Percentiles rank a stretch among this genome's conserved stretches.
These are phyloP conservation scores for Microctonus hyperodae DNA, from an alignment of 2,888 invertebrate genomes.

Conservation along the genomic window DNA sequence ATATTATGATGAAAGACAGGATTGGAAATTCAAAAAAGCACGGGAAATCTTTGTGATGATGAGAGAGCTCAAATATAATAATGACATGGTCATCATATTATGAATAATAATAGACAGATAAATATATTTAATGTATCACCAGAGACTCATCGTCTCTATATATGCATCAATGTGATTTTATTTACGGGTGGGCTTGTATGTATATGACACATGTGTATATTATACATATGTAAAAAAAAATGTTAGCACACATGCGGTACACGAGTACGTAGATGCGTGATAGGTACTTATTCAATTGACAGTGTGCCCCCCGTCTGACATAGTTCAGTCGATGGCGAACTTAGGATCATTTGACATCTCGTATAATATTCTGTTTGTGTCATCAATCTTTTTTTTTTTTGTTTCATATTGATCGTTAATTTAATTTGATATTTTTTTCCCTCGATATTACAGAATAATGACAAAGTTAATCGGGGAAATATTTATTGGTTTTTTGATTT, in stretches of 20 bases:
- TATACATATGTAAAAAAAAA: constrained; percentile 22
- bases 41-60: neutral
- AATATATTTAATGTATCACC: constrained; percentile 5
- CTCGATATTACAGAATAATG: no score
- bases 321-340: constrained; percentile 60
- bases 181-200: constrained; percentile 1
- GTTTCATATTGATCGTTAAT: neutral
- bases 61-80: no score
- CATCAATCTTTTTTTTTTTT: constrained; percentile 2
- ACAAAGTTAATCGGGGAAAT: no score
- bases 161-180: constrained; percentile 3
- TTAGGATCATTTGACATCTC: constrained; percentile 53
- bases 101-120: neutral
- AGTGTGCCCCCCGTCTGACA: constrained; percentile 56
- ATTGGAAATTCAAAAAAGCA: neutral
- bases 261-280: constrained; percentile 30
- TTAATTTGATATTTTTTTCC: no score
- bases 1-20: no score
- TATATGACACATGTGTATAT: constrained; percentile 13
- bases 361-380: constrained; percentile 27
- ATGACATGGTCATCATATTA: neutral
- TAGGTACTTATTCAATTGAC: constrained; percentile 61
- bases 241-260: constrained; percentile 15
- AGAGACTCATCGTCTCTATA: constrained; percentile 2
- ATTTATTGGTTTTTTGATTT: no score